Percentiles rank a stretch among this genome's conserved stretches.
Conservation (phyloP, 1,140 invertebrate species). For the Ceratina japonica region DNA sequence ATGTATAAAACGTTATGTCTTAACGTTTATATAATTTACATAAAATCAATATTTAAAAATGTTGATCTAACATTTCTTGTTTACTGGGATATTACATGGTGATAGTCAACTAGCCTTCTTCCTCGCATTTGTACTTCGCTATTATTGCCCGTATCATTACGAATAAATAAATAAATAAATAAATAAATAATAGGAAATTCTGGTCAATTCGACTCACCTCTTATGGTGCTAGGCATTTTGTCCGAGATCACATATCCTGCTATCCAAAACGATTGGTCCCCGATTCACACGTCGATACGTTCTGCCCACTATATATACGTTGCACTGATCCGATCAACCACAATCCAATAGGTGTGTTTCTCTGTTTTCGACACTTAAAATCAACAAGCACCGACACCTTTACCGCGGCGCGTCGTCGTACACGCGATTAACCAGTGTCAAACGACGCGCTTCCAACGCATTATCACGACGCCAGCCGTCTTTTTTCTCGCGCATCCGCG, state of each 20-base stretch:
- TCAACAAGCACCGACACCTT: conserved; percentile 40
- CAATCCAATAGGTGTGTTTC: conserved; percentile 37
- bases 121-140: too few species aligned
- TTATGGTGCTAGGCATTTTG: conserved; percentile 81
- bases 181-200: neutral
- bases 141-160: too few species aligned
- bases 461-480: conserved; percentile 32
- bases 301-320: conserved; percentile 38
- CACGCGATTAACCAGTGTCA: conserved; percentile 21
- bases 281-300: conserved; percentile 44
- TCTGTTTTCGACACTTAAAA: conserved; percentile 42
- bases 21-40: too few species aligned
- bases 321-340: conserved; percentile 48
- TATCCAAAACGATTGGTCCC: conserved; percentile 64
- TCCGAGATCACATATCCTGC: conserved; percentile 75
- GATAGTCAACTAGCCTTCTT: too few species aligned
- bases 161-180: too few species aligned
- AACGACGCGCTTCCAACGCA: conserved; percentile 30
- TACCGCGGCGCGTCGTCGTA: conserved; percentile 6
- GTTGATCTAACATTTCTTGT: too few species aligned
- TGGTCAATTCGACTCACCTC: conserved; percentile 74
- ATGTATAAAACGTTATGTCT: too few species aligned
- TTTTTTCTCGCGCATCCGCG: conserved; percentile 33
- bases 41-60: too few species aligned
- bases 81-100: too few species aligned